Evolutionary conservation across 2,888 invertebrate genomes (phyloP).

Genomic region (Drosophila pseudotakahashii): DNA sequence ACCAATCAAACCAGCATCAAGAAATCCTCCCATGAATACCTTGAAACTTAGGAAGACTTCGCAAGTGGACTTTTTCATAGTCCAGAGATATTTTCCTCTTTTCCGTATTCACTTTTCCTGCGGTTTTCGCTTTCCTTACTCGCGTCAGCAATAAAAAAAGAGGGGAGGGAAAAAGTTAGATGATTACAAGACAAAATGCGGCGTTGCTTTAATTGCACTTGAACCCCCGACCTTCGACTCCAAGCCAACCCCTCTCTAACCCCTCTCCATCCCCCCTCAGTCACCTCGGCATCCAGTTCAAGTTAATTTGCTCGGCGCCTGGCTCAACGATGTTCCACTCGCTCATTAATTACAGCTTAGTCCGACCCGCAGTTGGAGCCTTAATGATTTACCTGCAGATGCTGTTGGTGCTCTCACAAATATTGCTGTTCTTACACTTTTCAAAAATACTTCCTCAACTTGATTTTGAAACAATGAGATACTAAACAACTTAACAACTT

Average conservation of each 20-base stretch:
- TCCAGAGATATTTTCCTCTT: conserved; percentile 7
- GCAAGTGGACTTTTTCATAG: conserved; percentile 2
- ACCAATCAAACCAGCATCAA: conserved; percentile 2
- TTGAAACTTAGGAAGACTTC: conserved; percentile 18
- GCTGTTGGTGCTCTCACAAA: conserved; percentile 33
- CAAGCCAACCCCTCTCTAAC: background rate
- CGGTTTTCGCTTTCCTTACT: conserved; percentile 14
- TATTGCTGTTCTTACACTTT: conserved; percentile 10
- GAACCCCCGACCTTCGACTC: conserved; percentile 46
- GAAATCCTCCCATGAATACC: conserved; percentile 10
- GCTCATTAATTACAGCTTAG: conserved; percentile 77
- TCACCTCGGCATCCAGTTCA: conserved; percentile 49
- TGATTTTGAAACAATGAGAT: too few relatives aligned
- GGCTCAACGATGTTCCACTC: conserved; percentile 66
- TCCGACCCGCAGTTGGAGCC: conserved; percentile 42
- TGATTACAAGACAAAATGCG: conserved; percentile 50
- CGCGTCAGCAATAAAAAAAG: conserved; percentile 19
- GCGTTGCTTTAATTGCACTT: conserved; percentile 69
- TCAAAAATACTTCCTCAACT: background rate
- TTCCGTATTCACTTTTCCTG: conserved; percentile 18
- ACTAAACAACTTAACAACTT: too few relatives aligned
- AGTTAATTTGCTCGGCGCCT: conserved; percentile 68
- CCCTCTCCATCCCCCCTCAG: background rate
- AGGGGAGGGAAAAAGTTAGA: conserved; percentile 25
- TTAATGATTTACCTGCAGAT: conserved; percentile 70